These are phyloP conservation scores for Percopsis omiscomaycus DNA, from an alignment of 2,797 vertebrate genomes.

Conservation along the genomic window DNA sequence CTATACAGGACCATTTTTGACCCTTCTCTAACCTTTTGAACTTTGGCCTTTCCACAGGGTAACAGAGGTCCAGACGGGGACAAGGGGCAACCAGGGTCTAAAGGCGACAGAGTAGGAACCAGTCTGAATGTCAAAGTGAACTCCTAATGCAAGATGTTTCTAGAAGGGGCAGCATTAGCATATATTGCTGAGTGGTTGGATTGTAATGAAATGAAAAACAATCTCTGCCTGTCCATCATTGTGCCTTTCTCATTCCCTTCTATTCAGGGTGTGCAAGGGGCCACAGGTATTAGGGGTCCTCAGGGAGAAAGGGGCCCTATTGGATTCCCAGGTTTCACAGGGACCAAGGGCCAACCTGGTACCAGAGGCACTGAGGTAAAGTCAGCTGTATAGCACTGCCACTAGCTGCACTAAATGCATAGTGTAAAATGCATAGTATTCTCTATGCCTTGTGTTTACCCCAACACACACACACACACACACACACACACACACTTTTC, in stretches of 20 bases:
- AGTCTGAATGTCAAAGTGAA: not conserved
- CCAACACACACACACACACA: not conserved
- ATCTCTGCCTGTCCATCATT: not conserved
- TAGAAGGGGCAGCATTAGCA: not conserved
- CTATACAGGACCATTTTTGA: not conserved
- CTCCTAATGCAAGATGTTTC: too few species aligned
- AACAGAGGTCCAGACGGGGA: slow-evolving; percentile 76
- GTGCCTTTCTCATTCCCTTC: slow-evolving; percentile 16
- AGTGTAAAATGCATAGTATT: too few species aligned
- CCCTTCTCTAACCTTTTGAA: not conserved
- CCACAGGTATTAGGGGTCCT: slow-evolving; percentile 72
- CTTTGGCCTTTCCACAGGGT: slow-evolving; percentile 70
- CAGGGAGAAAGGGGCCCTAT: slow-evolving; percentile 78
- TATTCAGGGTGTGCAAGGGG: slow-evolving; percentile 76
- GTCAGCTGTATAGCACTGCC: not conserved
- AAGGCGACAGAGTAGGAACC: slow-evolving; percentile 81
- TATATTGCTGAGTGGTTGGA: not conserved
- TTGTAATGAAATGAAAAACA: too few species aligned
- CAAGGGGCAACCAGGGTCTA: slow-evolving; percentile 78
- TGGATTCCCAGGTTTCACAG: slow-evolving; percentile 81
- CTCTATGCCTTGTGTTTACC: too few species aligned
- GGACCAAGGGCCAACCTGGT: slow-evolving; percentile 76
- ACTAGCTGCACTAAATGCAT: too few species aligned
- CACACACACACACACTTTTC: not conserved
- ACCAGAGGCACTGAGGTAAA: slow-evolving; percentile 74